These are phyloP conservation scores for Chlorops oryzae DNA, from an alignment of 1,140 invertebrate species.

Conservation along the genomic window DNA sequence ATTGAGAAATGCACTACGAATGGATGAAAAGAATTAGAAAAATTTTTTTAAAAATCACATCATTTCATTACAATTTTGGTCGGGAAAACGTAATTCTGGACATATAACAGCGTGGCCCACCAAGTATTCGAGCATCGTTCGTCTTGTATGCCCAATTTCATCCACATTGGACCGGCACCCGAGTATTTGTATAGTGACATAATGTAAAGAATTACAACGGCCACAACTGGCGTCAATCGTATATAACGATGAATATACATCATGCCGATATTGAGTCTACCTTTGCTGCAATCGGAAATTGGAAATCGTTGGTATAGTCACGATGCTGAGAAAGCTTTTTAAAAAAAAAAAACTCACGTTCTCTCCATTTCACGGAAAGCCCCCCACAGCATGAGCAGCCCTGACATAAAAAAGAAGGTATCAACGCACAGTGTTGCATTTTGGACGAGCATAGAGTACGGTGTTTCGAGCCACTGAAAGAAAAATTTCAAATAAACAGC, in stretches of 20 bases:
- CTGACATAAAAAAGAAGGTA: constrained; percentile 64
- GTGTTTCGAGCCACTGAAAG: constrained; percentile 47
- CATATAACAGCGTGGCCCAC: constrained; percentile 79
- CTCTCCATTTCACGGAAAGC: constrained; percentile 63
- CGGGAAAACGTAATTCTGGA: constrained; percentile 71
- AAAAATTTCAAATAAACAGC: not conserved
- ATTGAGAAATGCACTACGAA: constrained; percentile 77
- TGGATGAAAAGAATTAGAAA: not conserved
- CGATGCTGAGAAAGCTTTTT: constrained; percentile 58
- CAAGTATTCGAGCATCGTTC: constrained; percentile 64
- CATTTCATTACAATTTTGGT: constrained; percentile 31
- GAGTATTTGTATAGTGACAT: constrained; percentile 52
- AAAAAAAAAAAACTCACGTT: constrained; percentile 59
- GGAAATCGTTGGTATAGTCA: constrained; percentile 48
- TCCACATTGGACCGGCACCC: constrained; percentile 57
- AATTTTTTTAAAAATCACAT: not conserved
- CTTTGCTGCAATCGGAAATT: constrained; percentile 41
- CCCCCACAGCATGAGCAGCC: constrained; percentile 59
- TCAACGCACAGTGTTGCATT: constrained; percentile 60
- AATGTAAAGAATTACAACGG: constrained; percentile 52
- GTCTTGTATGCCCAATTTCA: constrained; percentile 52
- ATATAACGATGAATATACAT: constrained; percentile 54
- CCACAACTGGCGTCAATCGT: constrained; percentile 57
- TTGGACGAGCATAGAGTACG: constrained; percentile 55
- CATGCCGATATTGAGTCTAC: constrained; percentile 41